Evolutionary conservation across 2,888 invertebrate genomes (phyloP).

Genomic region (Drosophila koepferae): DNA sequence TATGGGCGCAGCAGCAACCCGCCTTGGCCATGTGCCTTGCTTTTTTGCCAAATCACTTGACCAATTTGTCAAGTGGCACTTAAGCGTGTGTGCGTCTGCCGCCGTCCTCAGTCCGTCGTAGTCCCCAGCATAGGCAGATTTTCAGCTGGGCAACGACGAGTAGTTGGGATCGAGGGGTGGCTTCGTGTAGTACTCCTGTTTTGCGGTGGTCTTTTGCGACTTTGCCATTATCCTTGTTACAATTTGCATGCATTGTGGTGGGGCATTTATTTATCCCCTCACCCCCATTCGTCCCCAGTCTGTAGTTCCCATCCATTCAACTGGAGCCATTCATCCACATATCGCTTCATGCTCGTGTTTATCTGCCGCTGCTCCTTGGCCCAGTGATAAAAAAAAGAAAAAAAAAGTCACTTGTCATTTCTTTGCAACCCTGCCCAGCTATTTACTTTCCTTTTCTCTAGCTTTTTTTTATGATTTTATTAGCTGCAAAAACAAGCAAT

Average conservation of each 20-base stretch:
- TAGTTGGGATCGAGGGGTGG: slow-evolving; percentile 48
- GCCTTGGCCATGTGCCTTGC: slow-evolving; percentile 17
- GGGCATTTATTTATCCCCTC: slow-evolving; percentile 31
- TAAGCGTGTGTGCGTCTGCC: slow-evolving; percentile 68
- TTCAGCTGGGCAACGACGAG: slow-evolving; percentile 9
- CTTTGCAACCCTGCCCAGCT: slow-evolving; percentile 41
- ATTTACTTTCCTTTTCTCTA: slow-evolving; percentile 63
- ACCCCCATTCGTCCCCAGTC: neutral
- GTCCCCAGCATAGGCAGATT: neutral
- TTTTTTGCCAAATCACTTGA: slow-evolving; percentile 84
- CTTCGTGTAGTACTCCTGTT: slow-evolving; percentile 55
- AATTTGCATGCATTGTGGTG: slow-evolving; percentile 76
- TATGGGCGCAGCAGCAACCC: slow-evolving; percentile 10
- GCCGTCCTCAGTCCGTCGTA: no score
- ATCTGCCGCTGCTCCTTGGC: slow-evolving; percentile 45
- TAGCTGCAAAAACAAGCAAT: slow-evolving; percentile 81
- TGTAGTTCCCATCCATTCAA: slow-evolving; percentile 16
- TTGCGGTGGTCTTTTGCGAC: slow-evolving; percentile 74
- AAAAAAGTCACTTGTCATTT: slow-evolving; percentile 74
- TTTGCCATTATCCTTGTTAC: slow-evolving; percentile 76
- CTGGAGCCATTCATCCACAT: slow-evolving; percentile 66
- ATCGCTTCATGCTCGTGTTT: slow-evolving; percentile 45
- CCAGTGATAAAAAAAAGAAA: slow-evolving; percentile 57
- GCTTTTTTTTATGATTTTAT: slow-evolving; percentile 74
- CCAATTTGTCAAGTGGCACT: slow-evolving; percentile 84